phyloP scores from a whole-genome alignment of 2,888 invertebrate species.

The Callosobruchus maculatus region DNA sequence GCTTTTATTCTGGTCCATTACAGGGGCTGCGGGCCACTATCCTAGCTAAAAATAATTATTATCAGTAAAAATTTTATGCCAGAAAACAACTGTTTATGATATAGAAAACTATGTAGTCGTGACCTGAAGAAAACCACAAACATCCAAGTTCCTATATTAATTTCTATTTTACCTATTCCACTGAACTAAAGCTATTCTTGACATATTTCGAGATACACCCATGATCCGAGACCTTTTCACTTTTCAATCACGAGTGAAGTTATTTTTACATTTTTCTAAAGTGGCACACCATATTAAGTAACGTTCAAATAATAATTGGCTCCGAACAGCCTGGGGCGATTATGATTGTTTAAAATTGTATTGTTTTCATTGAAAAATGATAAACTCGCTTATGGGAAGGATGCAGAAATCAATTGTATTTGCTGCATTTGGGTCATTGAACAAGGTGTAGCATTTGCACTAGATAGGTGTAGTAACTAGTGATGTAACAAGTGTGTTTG shows the following conservation, averaged over 20 bases:
- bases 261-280: not conserved
- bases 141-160: too few relatives aligned
- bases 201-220: conserved; percentile 1
- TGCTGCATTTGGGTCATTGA: not conserved
- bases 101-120: too few relatives aligned
- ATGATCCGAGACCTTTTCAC: conserved; percentile 1
- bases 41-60: too few relatives aligned
- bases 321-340: not conserved
- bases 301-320: not conserved
- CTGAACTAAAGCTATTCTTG: not conserved
- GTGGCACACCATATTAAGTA: not conserved
- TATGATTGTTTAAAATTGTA: not conserved
- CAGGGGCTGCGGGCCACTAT: too few relatives aligned
- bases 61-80: too few relatives aligned
- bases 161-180: too few relatives aligned
- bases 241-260: not conserved
- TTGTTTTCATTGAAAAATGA: not conserved
- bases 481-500: not conserved
- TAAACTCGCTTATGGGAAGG: conserved; percentile 1
- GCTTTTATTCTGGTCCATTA: too few relatives aligned
- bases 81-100: too few relatives aligned
- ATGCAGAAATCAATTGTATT: not conserved
- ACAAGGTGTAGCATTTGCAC: conserved; percentile 1
- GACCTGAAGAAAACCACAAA: too few relatives aligned
- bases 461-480: not conserved